Percentiles rank a stretch among this genome's conserved stretches.
Conservation (phyloP, 2,797 vertebrate genomes). For the Bradypodion ventrale region DNA sequence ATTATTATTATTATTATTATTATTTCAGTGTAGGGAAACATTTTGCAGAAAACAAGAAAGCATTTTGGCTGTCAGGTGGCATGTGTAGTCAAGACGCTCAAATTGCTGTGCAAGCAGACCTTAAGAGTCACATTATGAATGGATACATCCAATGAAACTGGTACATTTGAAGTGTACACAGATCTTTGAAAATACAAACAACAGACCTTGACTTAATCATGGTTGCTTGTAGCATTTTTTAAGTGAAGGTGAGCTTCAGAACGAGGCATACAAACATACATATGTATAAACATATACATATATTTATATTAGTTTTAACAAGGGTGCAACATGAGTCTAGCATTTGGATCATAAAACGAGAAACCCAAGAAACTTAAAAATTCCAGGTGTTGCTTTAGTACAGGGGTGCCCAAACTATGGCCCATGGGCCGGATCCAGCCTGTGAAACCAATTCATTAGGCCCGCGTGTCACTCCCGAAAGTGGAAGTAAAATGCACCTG, state of each 20-base stretch:
- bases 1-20: too few relatives aligned
- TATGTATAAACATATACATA: too few relatives aligned
- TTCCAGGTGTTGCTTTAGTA: neutral
- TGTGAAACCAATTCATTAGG: too few relatives aligned
- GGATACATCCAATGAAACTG: neutral
- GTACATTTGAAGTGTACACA: neutral
- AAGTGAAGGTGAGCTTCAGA: neutral
- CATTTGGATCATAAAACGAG: neutral
- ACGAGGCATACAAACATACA: neutral
- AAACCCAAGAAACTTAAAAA: neutral
- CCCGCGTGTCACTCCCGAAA: too few relatives aligned
- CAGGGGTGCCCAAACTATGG: too few relatives aligned
- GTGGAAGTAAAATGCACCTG: too few relatives aligned
- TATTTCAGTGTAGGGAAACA: too few relatives aligned
- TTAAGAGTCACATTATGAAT: neutral
- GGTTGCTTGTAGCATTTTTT: neutral
- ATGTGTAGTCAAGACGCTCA: neutral
- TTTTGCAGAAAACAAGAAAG: too few relatives aligned
- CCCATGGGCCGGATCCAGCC: too few relatives aligned
- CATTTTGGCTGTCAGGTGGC: neutral
- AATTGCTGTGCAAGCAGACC: neutral
- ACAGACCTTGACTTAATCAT: neutral
- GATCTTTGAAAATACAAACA: neutral
- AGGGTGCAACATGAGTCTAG: neutral
- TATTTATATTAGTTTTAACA: neutral